Base-by-base conservation (phyloP, 2,797 vertebrate species). In the Cryptoblepharus egeriae region DNA sequence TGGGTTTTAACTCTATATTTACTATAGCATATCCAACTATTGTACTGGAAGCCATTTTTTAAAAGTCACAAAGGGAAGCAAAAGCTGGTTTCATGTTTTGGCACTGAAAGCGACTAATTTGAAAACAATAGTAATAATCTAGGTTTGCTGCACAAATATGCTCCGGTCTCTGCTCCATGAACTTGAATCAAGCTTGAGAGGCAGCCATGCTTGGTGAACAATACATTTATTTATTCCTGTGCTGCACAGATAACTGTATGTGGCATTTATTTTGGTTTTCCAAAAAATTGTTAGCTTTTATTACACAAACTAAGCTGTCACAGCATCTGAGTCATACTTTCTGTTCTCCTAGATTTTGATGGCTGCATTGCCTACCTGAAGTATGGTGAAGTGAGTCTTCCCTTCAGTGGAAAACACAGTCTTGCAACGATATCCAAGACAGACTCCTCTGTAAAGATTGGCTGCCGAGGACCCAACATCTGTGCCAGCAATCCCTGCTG, bases 401-500 rank as follows among this genome's bases (percentile, higher is more conserved):
- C 99, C 0, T 99, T 99, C 61, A 55, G 93, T 0, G 98, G 98
- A n/a, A 96, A 96, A 28, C 98, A 99, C 94, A 95, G 91, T 86
- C 93, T 96, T 0, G 98, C 97, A 71, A 94, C 95, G 11, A 93
- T 98, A 70, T 97, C 96, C 7, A 97, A 94, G 87, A 97, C 97
- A 0, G 96, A 98, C 37, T 77, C 94, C 2, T 96, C 94, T 0
- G 97, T 98, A 85, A 97, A 97, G 94, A 96, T 97, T 0, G 98
- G 99, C 89, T 99, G 99, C 88, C 96, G 98, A 0, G 99, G 99
- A 13, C 99, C 99, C 3, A 94, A 98, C 88, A 91, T 99, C 55
- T 99, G 99, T 0, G 97, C 97, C 92, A 99, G 98, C 93, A 95
- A 91, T 81, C 98, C 98, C 0, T 99, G 99, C 93, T 97, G 96